Evolutionary conservation across 2,888 invertebrate species (phyloP).

Genomic region (Lasioglossum marginatum): DNA sequence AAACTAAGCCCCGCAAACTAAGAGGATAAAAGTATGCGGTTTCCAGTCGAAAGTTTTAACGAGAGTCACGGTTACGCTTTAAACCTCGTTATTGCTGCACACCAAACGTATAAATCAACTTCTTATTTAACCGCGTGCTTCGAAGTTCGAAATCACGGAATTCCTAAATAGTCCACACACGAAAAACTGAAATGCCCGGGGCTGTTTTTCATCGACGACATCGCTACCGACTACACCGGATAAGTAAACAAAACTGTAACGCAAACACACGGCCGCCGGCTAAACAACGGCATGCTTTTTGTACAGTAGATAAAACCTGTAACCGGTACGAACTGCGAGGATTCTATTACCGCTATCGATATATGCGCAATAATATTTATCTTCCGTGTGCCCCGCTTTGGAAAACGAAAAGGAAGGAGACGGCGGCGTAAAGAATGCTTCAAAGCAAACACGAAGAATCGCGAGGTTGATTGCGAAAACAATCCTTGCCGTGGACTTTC

Average conservation of each 20-base stretch:
- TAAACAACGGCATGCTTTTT: neutral
- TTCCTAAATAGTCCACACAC: neutral
- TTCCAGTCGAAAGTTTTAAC: conserved; percentile 26
- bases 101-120: conserved; percentile 10
- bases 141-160: conserved; percentile 3
- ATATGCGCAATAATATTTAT: conserved; percentile 4
- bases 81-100: conserved; percentile 21
- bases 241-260: conserved; percentile 3
- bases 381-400: neutral
- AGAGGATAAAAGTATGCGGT: conserved; percentile 34
- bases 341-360: conserved; percentile 2
- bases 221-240: neutral
- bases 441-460: neutral
- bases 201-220: neutral
- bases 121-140: neutral
- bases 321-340: neutral
- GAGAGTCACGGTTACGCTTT: conserved; percentile 18
- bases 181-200: too few relatives aligned
- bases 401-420: neutral
- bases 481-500: neutral
- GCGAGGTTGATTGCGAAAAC: neutral
- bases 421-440: neutral
- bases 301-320: neutral
- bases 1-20: conserved; percentile 22
- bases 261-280: neutral